Conservation (phyloP, 2,113 vertebrate species). For the Gymnarchus niloticus region DNA sequence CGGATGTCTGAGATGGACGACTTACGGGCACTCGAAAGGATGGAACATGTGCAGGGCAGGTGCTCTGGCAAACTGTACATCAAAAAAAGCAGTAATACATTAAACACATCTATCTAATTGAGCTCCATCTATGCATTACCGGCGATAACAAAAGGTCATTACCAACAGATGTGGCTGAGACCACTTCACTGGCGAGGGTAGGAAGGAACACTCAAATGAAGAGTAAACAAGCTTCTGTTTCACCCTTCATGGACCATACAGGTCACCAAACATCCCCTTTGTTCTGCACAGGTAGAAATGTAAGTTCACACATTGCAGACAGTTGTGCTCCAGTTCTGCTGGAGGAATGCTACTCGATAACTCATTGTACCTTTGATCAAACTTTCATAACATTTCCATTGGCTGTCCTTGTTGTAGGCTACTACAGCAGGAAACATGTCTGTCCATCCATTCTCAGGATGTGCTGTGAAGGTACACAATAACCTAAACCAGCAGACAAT, state of each 20-base stretch:
- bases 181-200: background rate
- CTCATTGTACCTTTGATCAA: background rate
- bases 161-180: slow-evolving; percentile 50
- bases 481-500: too few species aligned
- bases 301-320: background rate
- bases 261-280: background rate
- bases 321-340: background rate
- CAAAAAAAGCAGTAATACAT: slow-evolving; percentile 50
- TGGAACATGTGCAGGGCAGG: slow-evolving; percentile 55
- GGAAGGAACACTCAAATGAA: background rate
- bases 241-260: background rate
- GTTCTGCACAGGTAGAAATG: background rate
- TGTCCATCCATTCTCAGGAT: background rate
- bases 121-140: slow-evolving; percentile 49
- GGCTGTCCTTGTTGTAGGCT: too few species aligned
- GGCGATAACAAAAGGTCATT: slow-evolving; percentile 52
- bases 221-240: background rate
- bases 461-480: background rate
- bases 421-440: background rate
- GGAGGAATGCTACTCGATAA: background rate
- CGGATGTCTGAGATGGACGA: slow-evolving; percentile 41
- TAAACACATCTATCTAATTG: slow-evolving; percentile 53
- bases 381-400: background rate
- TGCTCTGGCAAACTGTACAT: slow-evolving; percentile 48
- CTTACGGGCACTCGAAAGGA: slow-evolving; percentile 52